Evolutionary conservation across 2,888 invertebrate genomes (phyloP).

Genomic region (Dioctria rufipes): DNA sequence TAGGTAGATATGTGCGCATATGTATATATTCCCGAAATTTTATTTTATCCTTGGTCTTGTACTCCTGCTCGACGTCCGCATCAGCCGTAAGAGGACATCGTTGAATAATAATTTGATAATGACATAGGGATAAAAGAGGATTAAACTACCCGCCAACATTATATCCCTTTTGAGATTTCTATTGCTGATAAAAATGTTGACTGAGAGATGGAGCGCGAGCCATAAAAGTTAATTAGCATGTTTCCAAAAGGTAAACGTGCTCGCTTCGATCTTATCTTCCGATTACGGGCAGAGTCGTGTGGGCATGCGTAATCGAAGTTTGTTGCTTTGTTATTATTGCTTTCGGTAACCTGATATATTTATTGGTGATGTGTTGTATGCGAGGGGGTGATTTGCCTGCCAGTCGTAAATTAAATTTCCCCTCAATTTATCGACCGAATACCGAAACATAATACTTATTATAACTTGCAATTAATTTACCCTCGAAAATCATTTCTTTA

Average conservation of each 20-base stretch:
- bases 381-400: constrained; percentile 32
- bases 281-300: constrained; percentile 34
- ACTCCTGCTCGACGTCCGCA: neutral
- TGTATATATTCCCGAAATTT: neutral
- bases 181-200: constrained; percentile 52
- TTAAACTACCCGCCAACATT: constrained; percentile 48
- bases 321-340: constrained; percentile 34
- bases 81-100: constrained; percentile 5
- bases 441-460: constrained; percentile 36
- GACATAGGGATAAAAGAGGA: constrained; percentile 49
- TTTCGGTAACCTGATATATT: constrained; percentile 34
- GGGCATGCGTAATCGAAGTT: constrained; percentile 48
- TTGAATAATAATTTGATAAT: constrained; percentile 50
- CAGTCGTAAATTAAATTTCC: constrained; percentile 34
- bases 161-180: constrained; percentile 37
- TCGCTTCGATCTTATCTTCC: constrained; percentile 44
- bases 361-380: neutral
- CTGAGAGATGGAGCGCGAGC: constrained; percentile 54
- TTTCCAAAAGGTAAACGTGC: constrained; percentile 43
- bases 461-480: constrained; percentile 6
- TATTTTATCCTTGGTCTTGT: neutral
- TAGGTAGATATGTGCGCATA: too few species aligned
- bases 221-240: constrained; percentile 60
- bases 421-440: constrained; percentile 17
- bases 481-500: constrained; percentile 1